Evolutionary conservation across 2,888 invertebrate species (phyloP).

Genomic region (Cyclophora albipunctata): DNA sequence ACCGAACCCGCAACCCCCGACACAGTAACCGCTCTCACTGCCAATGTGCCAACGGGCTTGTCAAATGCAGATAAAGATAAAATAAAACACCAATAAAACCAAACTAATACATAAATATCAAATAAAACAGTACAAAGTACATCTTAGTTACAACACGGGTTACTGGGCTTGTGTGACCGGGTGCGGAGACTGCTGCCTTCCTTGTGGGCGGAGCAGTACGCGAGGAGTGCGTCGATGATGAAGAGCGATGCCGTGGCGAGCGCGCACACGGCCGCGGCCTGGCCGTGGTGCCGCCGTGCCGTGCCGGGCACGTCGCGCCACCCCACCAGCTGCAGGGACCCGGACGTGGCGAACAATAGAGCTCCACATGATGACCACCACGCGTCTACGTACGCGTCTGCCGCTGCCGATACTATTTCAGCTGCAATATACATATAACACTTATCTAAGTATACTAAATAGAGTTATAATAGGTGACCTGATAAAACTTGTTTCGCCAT

Average conservation of each 20-base stretch:
- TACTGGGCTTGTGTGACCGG: constrained; percentile 28
- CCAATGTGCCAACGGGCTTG: too few relatives aligned
- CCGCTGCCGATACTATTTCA: constrained; percentile 56
- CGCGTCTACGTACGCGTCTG: constrained; percentile 61
- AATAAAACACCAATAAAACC: background rate
- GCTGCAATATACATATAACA: constrained; percentile 27
- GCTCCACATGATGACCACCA: constrained; percentile 63
- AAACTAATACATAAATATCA: background rate
- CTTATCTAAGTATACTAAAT: background rate
- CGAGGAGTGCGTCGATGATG: constrained; percentile 44
- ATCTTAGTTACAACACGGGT: constrained; percentile 8
- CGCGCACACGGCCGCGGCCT: constrained; percentile 47
- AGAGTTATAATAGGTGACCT: too few relatives aligned
- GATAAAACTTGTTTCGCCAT: too few relatives aligned
- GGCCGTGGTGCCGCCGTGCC: constrained; percentile 36
- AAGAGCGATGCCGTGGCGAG: constrained; percentile 45
- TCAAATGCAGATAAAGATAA: too few relatives aligned
- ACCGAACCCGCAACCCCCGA: too few relatives aligned
- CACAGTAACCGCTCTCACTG: too few relatives aligned
- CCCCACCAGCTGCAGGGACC: constrained; percentile 41
- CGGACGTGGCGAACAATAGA: constrained; percentile 47
- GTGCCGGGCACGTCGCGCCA: constrained; percentile 48
- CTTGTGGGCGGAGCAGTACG: constrained; percentile 48
- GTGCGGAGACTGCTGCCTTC: constrained; percentile 39
- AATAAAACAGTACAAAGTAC: background rate